These are phyloP conservation scores for Lysiphlebus fabarum DNA, from an alignment of 1,140 invertebrate species.

Conservation along the genomic window DNA sequence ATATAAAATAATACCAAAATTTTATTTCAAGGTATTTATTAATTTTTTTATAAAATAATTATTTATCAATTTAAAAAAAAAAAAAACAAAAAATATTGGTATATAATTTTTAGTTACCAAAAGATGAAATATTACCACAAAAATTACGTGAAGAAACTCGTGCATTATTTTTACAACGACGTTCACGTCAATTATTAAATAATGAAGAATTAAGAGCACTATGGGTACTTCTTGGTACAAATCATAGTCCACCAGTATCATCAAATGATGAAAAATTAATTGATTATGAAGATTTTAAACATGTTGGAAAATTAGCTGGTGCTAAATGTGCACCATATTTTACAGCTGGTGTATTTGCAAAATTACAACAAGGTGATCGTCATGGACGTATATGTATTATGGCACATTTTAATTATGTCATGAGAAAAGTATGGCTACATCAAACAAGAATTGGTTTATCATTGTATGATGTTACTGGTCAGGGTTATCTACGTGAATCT, in stretches of 20 bases:
- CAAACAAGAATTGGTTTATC: constrained; percentile 91
- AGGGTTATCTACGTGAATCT: constrained; percentile 85
- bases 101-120: constrained; percentile 58
- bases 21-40: constrained; percentile 65
- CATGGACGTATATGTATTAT: constrained; percentile 78
- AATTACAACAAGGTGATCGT: constrained; percentile 78
- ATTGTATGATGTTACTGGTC: constrained; percentile 88
- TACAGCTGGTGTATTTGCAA: constrained; percentile 80
- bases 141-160: constrained; percentile 85
- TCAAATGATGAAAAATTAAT: constrained; percentile 78
- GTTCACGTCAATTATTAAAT: constrained; percentile 77
- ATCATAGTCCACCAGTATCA: constrained; percentile 66
- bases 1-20: constrained; percentile 67
- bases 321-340: constrained; percentile 70
- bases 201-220: constrained; percentile 83
- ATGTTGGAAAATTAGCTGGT: constrained; percentile 68
- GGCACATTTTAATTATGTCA: constrained; percentile 91
- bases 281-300: constrained; percentile 80
- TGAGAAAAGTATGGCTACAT: constrained; percentile 91
- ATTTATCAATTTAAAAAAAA: background rate
- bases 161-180: constrained; percentile 79
- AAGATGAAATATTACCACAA: constrained; percentile 71
- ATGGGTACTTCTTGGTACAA: constrained; percentile 78
- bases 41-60: constrained; percentile 15
- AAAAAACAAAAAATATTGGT: background rate